These are phyloP conservation scores for Cydia fagiglandana DNA, from an alignment of 1,140 invertebrate species.

Conservation along the genomic window DNA sequence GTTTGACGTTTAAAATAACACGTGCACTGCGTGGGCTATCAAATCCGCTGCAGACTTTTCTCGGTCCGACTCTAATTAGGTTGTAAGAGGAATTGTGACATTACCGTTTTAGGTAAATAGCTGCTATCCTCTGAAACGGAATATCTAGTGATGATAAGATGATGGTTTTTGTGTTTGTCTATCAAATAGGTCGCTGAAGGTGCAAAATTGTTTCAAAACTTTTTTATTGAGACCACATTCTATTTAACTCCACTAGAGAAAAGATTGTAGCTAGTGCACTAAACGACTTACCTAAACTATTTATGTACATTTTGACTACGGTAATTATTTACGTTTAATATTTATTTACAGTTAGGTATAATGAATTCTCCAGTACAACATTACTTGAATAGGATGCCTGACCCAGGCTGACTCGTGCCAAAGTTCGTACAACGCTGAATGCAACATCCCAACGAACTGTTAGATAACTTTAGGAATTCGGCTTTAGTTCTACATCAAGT, in stretches of 20 bases:
- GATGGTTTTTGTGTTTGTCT: not conserved
- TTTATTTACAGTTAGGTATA: not conserved
- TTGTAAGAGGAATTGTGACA: no score
- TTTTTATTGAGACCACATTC: not conserved
- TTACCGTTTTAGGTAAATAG: no score
- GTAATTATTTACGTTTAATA: not conserved
- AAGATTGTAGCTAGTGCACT: not conserved
- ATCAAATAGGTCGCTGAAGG: no score
- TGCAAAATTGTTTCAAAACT: no score
- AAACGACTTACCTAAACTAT: not conserved
- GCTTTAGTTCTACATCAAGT: conserved; percentile 1
- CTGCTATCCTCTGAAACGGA: no score
- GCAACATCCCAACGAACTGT: conserved; percentile 14
- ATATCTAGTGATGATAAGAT: not conserved
- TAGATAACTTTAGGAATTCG: conserved; percentile 18
- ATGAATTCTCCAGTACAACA: not conserved
- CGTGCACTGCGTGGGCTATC: no score
- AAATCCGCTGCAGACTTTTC: no score
- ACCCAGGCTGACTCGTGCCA: conserved; percentile 6
- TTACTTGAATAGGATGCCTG: conserved; percentile 6
- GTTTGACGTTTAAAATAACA: no score
- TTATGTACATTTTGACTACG: not conserved
- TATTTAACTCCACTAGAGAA: not conserved
- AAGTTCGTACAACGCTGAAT: conserved; percentile 26
- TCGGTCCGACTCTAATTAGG: no score